Evolutionary conservation across 2,888 invertebrate genomes (phyloP).

Genomic region (Polyommatus icarus): DNA sequence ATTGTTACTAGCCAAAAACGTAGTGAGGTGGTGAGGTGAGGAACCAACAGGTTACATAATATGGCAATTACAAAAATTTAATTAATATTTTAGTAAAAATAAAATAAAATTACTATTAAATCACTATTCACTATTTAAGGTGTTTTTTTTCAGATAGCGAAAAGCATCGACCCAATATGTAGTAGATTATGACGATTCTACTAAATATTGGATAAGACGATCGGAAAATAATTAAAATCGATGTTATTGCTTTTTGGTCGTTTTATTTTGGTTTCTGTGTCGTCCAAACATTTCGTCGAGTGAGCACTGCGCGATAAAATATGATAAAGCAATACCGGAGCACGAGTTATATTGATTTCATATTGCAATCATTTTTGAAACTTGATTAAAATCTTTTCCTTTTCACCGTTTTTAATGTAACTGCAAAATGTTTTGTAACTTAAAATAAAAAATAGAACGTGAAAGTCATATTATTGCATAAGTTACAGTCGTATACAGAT

Average conservation of each 20-base stretch:
- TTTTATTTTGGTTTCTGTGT: slow-evolving; percentile 17
- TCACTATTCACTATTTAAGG: not conserved
- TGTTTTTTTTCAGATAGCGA: not conserved
- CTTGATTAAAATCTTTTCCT: slow-evolving; percentile 1
- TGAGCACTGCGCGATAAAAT: slow-evolving; percentile 9
- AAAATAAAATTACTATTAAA: too few species aligned
- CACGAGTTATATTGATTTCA: not conserved
- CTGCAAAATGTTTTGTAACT: not conserved
- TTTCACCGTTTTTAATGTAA: not conserved
- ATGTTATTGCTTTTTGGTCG: slow-evolving; percentile 4
- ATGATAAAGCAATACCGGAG: slow-evolving; percentile 7
- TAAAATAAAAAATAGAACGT: not conserved
- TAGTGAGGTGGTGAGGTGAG: too few species aligned
- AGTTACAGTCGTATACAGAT: not conserved
- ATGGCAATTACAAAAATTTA: too few species aligned
- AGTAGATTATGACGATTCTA: not conserved
- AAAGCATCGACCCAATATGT: not conserved
- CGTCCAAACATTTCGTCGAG: slow-evolving; percentile 9
- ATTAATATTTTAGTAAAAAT: too few species aligned
- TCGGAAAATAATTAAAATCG: slow-evolving; percentile 10
- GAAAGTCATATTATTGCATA: not conserved
- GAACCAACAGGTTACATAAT: too few species aligned
- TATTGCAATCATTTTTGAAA: slow-evolving; percentile 13
- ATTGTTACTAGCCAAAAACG: too few species aligned
- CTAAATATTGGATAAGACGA: not conserved